phyloP scores from a whole-genome alignment of 2,797 vertebrate species.

The Melopsittacus undulatus region DNA sequence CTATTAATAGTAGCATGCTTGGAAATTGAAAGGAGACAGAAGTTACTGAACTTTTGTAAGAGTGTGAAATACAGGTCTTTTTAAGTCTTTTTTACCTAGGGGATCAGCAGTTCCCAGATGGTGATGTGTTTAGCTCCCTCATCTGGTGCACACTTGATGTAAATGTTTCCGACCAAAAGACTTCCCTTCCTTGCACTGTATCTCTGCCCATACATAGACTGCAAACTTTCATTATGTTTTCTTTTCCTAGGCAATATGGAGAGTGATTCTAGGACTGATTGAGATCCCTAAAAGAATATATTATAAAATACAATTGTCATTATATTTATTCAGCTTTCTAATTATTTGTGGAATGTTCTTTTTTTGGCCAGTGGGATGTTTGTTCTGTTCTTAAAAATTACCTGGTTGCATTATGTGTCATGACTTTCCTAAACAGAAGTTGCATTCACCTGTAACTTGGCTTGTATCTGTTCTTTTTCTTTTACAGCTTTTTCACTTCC shows the following conservation, averaged over 20 bases:
- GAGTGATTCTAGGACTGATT: not conserved
- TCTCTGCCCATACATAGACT: not conserved
- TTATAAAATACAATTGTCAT: not conserved
- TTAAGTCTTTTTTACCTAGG: not conserved
- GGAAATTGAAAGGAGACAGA: not conserved
- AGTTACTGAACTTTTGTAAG: not conserved
- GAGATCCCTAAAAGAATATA: not conserved
- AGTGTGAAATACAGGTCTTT: not conserved
- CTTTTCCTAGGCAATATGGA: not conserved
- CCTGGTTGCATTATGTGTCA: not conserved
- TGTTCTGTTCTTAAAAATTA: slow-evolving; percentile 6
- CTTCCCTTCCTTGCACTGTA: not conserved
- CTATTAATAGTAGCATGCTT: not conserved
- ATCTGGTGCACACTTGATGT: slow-evolving; percentile 9
- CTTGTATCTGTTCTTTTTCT: slow-evolving; percentile 3
- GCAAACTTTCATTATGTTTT: not conserved
- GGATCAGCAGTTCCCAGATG: not conserved
- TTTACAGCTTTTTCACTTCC: slow-evolving; percentile 82
- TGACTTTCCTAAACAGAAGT: not conserved
- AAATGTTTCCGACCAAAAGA: not conserved
- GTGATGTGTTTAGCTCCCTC: slow-evolving; percentile 41
- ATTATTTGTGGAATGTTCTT: not conserved
- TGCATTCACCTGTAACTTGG: not conserved
- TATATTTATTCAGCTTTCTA: not conserved
- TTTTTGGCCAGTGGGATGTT: not conserved